These are phyloP conservation scores for Acanthoscelides obtectus DNA, from an alignment of 2,888 invertebrate genomes.

Conservation along the genomic window DNA sequence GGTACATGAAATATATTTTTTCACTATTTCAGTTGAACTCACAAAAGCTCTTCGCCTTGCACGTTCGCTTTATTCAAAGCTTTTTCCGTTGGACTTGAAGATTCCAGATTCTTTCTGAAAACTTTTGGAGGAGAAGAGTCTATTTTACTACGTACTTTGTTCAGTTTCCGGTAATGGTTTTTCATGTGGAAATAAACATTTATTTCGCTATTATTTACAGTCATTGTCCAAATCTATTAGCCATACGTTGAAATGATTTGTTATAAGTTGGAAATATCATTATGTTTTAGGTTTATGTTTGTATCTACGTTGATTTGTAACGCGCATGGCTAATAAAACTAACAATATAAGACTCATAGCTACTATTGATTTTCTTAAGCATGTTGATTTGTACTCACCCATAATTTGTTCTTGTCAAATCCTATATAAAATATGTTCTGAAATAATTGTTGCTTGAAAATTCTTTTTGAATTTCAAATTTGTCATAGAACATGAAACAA, in stretches of 20 bases:
- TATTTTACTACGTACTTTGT: conserved; percentile 41
- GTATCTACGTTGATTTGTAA: background rate
- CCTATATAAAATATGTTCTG: background rate
- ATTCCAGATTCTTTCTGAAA: conserved; percentile 19
- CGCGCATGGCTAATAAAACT: background rate
- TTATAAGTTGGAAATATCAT: background rate
- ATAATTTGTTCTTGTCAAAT: background rate
- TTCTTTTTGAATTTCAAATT: background rate
- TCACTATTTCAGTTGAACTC: background rate
- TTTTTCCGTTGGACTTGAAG: conserved; percentile 12
- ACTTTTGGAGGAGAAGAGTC: conserved; percentile 41
- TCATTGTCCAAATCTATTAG: conserved; percentile 17
- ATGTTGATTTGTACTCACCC: background rate
- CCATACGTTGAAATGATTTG: background rate
- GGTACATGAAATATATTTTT: background rate
- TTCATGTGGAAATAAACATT: conserved; percentile 45
- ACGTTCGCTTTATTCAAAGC: background rate
- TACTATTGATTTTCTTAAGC: background rate
- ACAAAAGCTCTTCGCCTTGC: background rate
- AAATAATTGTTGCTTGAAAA: background rate
- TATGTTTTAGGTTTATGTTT: background rate
- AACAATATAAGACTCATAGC: background rate
- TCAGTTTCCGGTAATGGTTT: conserved; percentile 46
- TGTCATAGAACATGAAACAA: background rate
- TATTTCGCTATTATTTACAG: conserved; percentile 32